Evolutionary conservation across 2,888 invertebrate species (phyloP), one percentile per base, ranked within the genome.

Genomic region (Drosophila lacicola): DNA sequence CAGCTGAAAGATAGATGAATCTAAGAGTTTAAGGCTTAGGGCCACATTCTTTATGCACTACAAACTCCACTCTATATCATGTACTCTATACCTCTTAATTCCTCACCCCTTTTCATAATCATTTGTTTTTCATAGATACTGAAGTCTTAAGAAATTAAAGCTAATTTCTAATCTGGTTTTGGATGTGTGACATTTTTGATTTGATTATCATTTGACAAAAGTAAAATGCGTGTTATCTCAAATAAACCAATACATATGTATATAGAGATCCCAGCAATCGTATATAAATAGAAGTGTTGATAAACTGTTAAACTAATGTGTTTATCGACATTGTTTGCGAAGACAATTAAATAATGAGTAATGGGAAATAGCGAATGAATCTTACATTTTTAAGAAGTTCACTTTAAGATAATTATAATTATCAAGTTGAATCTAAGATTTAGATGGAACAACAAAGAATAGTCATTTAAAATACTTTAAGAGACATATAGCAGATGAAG

Each of bases 241-340:
- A 14, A 17, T 6, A 17, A 8, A 13, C 42, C 21, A 11, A 50
- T 44, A 21, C 21, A 13, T 13, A 0, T 11, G 2, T 13, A 21
- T 2, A 25, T 3, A 29, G 4, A 65, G 11, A n/a, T 19, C 6
- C 19, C 6, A 29, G 14, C 1, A 65, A 21, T 11, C 19, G 21
- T 21, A 10, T 68, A 44, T 14, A 57, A 70, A 53, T 34, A 41
- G 33, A 51, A 56, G n/a, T 37, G 46, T 69, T 66, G 37, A 49
- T 54, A 34, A 42, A 45, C 45, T 34, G 6, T 14, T 37, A 11
- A 34, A 29, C 19, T 54, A 41, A 36, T 44, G 14, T 14, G 13
- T 36, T 56, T 73, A 34, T 65, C 14, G 8, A n/a, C 37, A 19
- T 39, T 66, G 46, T 14, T 50, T 57, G 50, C 19, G 17, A 9